Base-by-base conservation (phyloP, 2,113 vertebrate genomes). In the Alectura lathami region DNA sequence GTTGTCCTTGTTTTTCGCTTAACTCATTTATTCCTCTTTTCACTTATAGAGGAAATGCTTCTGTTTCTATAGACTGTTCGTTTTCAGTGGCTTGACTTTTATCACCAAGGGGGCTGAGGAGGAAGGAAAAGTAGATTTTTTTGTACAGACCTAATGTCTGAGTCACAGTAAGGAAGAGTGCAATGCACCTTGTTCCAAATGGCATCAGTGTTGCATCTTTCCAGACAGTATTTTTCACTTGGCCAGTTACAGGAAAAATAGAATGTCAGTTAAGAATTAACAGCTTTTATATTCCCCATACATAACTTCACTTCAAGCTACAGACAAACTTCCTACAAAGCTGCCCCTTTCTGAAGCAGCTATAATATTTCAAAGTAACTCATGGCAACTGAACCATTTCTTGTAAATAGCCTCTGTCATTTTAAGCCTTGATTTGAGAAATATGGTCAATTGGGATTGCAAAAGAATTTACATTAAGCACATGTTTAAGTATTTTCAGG, bases 21-120 rank as follows among this genome's bases (percentile, higher is more conserved):
- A 90, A 85, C n/a, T 83, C 23, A n/a, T 80, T 70, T 93, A 29
- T 87, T 94, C 87, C 54, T 64, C 45, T 94, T 93, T 94, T 88
- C 29, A 78, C 6, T 11, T 38, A 1, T 48, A 66, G 20, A 95
- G 42, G 48, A 81, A 92, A 63, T 66, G 32, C 83, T 93, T 91
- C 38, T 70, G 26, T 48, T 93, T 83, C 38, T 93, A 78, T 51
- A 59, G 26, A 21, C 32, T 36, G 34, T 76, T 24, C 59, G 76
- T 92, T 89, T 93, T 83, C 56, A 95, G 40, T 66, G 34, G 29
- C 6, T 84, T 66, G 20, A 59, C 87, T 87, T 83, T 64, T 56
- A 74, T 63, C 86, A 77, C 30, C 3, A 3, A 79, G 89, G 14
- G 29, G n/a, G n/a, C n/a, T n/a, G n/a, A 50, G 43, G 36, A 40